Percentiles rank a stretch among this genome's conserved stretches.
Evolutionary conservation across 2,797 vertebrate species (phyloP).

Genomic region (Todus mexicanus): DNA sequence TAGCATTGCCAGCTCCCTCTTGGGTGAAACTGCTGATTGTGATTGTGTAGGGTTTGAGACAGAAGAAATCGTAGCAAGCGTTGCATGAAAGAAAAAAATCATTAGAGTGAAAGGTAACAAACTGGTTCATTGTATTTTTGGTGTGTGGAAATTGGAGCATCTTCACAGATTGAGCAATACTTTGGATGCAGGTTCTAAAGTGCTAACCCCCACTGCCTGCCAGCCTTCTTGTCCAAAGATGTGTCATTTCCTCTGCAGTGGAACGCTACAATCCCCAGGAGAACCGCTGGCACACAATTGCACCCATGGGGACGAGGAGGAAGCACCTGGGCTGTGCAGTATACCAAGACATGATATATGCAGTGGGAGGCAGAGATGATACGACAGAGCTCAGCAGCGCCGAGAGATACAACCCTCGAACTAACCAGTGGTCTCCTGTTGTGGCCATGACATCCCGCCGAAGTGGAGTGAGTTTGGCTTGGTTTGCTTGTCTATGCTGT

Average conservation of each 20-base stretch:
- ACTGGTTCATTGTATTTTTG: background rate
- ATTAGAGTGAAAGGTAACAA: background rate
- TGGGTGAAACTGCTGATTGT: background rate
- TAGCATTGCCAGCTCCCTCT: background rate
- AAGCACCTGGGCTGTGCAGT: conserved; percentile 98
- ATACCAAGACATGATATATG: conserved; percentile 99
- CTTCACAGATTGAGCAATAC: background rate
- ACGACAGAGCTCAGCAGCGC: conserved; percentile 98
- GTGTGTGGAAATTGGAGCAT: background rate
- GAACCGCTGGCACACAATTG: conserved; percentile 98
- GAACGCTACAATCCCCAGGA: conserved; percentile 97
- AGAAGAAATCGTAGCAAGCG: background rate
- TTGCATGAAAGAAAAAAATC: background rate
- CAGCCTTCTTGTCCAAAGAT: background rate
- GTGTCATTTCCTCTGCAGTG: conserved; percentile 68
- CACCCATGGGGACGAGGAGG: conserved; percentile 96
- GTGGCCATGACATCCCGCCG: conserved; percentile 98
- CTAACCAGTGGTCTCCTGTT: conserved; percentile 98
- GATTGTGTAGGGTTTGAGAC: background rate
- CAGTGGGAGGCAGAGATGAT: conserved; percentile 95
- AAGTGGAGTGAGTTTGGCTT: conserved; percentile 84
- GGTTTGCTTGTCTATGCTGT: background rate
- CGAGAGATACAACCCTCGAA: conserved; percentile 95
- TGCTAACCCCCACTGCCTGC: background rate
- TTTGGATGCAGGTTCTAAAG: background rate